phyloP scores from a whole-genome alignment of 2,113 vertebrate species.

The Chelonoidis abingdonii region DNA sequence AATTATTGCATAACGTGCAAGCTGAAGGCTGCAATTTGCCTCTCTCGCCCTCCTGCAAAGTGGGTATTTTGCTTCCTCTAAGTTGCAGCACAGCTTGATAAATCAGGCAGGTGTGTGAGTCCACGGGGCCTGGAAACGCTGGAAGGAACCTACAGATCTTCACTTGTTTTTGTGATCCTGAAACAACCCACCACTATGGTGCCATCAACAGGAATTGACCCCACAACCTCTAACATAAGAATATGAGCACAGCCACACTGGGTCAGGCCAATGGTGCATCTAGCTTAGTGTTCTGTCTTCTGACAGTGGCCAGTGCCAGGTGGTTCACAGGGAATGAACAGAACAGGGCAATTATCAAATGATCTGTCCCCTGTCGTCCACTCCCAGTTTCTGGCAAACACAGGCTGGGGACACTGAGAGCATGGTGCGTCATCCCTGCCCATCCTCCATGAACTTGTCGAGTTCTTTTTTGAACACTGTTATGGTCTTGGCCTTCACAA shows the following conservation, averaged over 20 bases:
- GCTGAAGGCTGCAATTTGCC: neutral
- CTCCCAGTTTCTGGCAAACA: neutral
- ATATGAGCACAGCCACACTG: neutral
- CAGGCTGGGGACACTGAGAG: neutral
- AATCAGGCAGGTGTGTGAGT: neutral
- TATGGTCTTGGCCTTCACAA: neutral
- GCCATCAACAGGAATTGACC: neutral
- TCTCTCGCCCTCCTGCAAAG: neutral
- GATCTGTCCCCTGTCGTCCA: neutral
- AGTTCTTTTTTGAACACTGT: neutral
- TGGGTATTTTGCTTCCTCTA: neutral
- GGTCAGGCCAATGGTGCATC: neutral
- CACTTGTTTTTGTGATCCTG: neutral
- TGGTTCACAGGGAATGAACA: neutral
- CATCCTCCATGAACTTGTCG: neutral
- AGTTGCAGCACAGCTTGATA: neutral
- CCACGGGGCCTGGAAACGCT: neutral
- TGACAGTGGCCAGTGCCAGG: neutral
- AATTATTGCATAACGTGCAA: neutral
- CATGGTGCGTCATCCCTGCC: neutral
- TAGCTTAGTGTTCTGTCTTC: neutral
- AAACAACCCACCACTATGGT: neutral
- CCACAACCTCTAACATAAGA: neutral
- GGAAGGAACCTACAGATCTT: neutral
- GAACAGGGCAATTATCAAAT: neutral